Conservation (phyloP, 2,797 vertebrate genomes). For the Pseudochromis fuscus region DNA sequence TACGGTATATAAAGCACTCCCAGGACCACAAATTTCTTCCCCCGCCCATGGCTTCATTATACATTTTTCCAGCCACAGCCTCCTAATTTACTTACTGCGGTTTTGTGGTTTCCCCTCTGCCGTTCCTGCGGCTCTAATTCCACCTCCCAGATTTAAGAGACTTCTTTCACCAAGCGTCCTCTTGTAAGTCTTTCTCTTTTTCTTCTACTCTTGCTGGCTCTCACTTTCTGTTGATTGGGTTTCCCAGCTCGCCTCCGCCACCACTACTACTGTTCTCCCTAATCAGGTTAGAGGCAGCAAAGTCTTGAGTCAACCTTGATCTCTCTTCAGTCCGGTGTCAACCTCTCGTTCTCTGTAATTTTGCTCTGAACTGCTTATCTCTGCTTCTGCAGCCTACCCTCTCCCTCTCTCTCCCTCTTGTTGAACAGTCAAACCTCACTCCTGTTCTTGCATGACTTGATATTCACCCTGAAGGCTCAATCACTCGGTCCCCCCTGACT, state of each 20-base stretch:
- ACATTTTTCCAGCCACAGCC: constrained; percentile 75
- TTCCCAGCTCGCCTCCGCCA: constrained; percentile 56
- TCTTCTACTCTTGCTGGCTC: constrained; percentile 45
- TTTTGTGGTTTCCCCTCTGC: constrained; percentile 79
- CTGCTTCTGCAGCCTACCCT: constrained; percentile 40
- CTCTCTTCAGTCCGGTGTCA: constrained; percentile 77
- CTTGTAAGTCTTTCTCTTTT: constrained; percentile 70
- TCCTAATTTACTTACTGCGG: constrained; percentile 84
- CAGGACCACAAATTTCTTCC: constrained; percentile 72
- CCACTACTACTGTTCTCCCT: constrained; percentile 66
- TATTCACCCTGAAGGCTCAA: constrained; percentile 71
- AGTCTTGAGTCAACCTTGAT: constrained; percentile 77
- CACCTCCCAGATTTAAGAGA: constrained; percentile 78
- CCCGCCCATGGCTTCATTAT: constrained; percentile 65
- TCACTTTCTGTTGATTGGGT: constrained; percentile 56
- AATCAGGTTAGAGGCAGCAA: constrained; percentile 84
- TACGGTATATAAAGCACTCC: constrained; percentile 74
- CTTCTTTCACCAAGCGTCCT: constrained; percentile 72
- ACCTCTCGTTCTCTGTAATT: constrained; percentile 64
- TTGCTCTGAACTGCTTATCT: constrained; percentile 65
- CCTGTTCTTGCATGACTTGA: constrained; percentile 64
- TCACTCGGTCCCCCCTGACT: constrained; percentile 56
- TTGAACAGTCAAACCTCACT: constrained; percentile 53
- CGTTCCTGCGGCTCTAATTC: constrained; percentile 76
- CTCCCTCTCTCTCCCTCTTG: constrained; percentile 23